Percentiles rank a stretch among this genome's conserved stretches.
Evolutionary conservation across 2,113 vertebrate genomes (phyloP).

Genomic region (Oplegnathus fasciatus): DNA sequence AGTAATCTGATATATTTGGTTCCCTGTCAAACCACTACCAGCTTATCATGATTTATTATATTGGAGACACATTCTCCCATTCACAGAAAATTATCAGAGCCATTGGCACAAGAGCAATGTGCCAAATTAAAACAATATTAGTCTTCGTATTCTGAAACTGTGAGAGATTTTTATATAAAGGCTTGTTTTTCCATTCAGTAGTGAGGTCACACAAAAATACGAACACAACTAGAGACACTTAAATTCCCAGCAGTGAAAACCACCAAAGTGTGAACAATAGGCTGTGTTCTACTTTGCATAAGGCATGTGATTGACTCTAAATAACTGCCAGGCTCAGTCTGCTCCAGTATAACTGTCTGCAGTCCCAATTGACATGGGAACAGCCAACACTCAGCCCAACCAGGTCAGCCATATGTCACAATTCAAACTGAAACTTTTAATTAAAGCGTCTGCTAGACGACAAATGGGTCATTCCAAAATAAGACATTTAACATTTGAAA

Average conservation of each 20-base stretch:
- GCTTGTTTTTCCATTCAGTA: not conserved
- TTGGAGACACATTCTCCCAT: not conserved
- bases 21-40: not conserved
- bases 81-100: slow-evolving; percentile 16
- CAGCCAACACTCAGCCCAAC: not conserved
- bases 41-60: not conserved
- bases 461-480: slow-evolving; percentile 10
- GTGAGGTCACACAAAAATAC: slow-evolving; percentile 2
- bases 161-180: not conserved
- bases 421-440: not conserved
- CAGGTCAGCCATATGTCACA: slow-evolving; percentile 31
- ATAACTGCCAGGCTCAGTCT: slow-evolving; percentile 10
- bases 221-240: not conserved
- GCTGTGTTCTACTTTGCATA: not conserved
- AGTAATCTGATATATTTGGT: not conserved
- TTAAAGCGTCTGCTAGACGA: not conserved
- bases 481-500: not conserved
- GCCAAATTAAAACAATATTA: not conserved
- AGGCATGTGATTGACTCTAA: slow-evolving; percentile 4
- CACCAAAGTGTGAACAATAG: slow-evolving; percentile 14
- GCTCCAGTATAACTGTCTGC: not conserved
- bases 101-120: not conserved
- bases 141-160: not conserved
- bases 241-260: not conserved
- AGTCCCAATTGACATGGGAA: slow-evolving; percentile 7